Evolutionary conservation across 2,113 vertebrate species (phyloP).

Genomic region (Amblyornis subalaris): DNA sequence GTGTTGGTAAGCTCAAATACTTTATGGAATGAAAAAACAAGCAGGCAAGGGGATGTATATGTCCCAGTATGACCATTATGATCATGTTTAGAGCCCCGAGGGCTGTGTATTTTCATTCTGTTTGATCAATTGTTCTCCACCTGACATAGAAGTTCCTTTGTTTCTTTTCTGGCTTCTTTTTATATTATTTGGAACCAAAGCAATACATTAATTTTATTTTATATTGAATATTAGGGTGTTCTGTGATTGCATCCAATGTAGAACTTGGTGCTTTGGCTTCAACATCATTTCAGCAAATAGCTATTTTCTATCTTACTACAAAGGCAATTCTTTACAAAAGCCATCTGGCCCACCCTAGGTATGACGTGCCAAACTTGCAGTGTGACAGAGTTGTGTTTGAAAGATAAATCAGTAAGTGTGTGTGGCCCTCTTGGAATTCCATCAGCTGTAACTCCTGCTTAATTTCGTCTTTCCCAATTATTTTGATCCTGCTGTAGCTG

Average conservation of each 20-base stretch:
- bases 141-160: background rate
- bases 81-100: rapidly evolving
- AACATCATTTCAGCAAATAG: background rate
- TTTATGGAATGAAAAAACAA: background rate
- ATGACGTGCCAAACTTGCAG: background rate
- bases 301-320: background rate
- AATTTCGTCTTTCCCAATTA: background rate
- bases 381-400: background rate
- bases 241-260: background rate
- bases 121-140: background rate
- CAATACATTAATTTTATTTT: background rate
- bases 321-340: background rate
- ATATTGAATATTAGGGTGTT: background rate
- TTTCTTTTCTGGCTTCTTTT: background rate
- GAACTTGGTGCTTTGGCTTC: background rate
- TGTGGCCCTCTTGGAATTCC: background rate
- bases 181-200: background rate
- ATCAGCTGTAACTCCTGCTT: background rate
- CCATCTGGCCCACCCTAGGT: background rate
- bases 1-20: background rate
- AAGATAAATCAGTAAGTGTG: background rate
- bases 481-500: background rate
- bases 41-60: rapidly evolving
- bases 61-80: background rate
- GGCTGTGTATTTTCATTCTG: background rate